Base-by-base conservation (phyloP, 2,113 vertebrate species). In the Pangasianodon gigas region DNA sequence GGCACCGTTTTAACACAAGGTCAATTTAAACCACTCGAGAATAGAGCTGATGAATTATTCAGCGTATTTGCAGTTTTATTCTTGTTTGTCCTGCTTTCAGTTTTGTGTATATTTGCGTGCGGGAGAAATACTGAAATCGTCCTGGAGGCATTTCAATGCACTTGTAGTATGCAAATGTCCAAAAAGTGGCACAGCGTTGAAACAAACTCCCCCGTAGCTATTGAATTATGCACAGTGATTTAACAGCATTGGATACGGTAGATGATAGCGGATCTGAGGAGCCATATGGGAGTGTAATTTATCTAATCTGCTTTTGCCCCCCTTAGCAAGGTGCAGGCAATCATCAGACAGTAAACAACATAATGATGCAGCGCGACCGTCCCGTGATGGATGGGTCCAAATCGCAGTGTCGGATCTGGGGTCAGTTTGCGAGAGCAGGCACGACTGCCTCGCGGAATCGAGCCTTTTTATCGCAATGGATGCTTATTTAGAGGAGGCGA, bases 201-300 rank as follows among this genome's bases (percentile, higher is more conserved):
- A 85, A 85, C 29, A 65, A 87, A 32, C 32, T 41, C 52, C 80
- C 84, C 56, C 21, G 6, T 62, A 77, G 86, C 51, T 60, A 81
- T 88, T 26, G 86, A 91, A 88, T 90, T 80, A 85, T 41, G 60
- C 87, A 67, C 41, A 46, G 75, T 71, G 74, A 88, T 62, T 84
- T 69, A 80, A 80, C 89, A 87, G 48, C 52, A 37, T 54, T 18
- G 67, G 65, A 71, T 80, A 74, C 75, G 14, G 48, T 69, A 48
- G 54, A 41, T 84, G 37, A 71, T 51, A 60, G 32, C 69, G 29
- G 77, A 87, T 90, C 65, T 74, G 52, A 51, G 67, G 18, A 83
- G 52, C 65, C 62, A 87, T 74, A 74, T 87, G 85, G 62, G 65
- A 71, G n/a, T 71, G 51, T 21, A 91, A 82, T 37, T 65, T 41